Evolutionary conservation across 2,888 invertebrate species (phyloP), one percentile per base, ranked within the genome.

Genomic region (Xylota sylvarum): DNA sequence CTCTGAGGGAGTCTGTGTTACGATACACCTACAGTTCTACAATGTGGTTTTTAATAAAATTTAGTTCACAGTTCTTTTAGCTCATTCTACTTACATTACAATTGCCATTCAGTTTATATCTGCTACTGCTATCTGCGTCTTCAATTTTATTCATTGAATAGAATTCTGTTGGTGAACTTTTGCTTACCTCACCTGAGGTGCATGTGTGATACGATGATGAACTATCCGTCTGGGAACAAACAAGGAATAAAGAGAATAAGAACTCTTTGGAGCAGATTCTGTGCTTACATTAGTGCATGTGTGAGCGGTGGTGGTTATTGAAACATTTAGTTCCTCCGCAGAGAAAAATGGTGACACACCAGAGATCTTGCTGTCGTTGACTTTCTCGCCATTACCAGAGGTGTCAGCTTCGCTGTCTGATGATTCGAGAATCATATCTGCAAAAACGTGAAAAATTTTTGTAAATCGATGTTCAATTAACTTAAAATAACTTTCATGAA

Each of bases 331-430:
- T 89, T 95, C 95, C 84, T 95, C 96, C 4, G 95, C 95, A 67
- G 96, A 96, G 89, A 95, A 94, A 89, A 96, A 96, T 0, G 96
- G 95, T 70, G 95, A 95, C 14, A 96, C 94, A 0, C 97, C 97
- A 27, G 97, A 96, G 81, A 97, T 93, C 88, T 92, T 92, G 70
- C 93, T 94, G 67, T 93, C 93, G 89, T 93, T 92, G 9, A 88
- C 89, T 83, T 90, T 91, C 23, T 91, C 91, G 0, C 89, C 89
- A 19, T 90, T 91, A 0, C 89, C 80, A 5, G 92, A 92, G 0
- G 90, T 90, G 70, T 92, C 93, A 3, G 91, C 90, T 88, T 93
- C 93, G 77, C 92, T 92, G 79, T 93, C 93, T 1, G 92, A 91
- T 2, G 90, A 91, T 86, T 91, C 92, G 89, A 89, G 88, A 35